Evolutionary conservation across 2,113 vertebrate genomes (phyloP), one percentile per base, ranked within the genome.

Genomic region (Salvelinus fontinalis): DNA sequence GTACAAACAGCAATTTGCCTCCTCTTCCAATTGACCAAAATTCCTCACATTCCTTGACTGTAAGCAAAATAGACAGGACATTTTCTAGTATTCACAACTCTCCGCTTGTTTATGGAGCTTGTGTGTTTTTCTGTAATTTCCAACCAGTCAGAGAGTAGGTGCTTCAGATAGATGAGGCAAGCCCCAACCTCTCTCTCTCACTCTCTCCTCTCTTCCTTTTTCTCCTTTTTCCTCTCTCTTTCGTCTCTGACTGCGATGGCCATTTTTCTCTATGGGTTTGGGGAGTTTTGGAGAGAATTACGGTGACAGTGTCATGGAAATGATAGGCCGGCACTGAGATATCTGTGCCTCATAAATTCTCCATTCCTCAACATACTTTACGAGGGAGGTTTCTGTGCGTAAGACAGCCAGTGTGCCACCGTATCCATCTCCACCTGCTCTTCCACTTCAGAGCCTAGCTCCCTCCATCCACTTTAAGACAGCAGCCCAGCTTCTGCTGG

Each of bases 261-360:
- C 80, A 64, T 73, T 81, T 90, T 88, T 89, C 85, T 91, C 84
- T 86, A 73, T 83, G 60, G 85, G 88, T 89, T 85, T 86, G 71
- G 85, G 89, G 88, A 89, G 84, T 91, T 92, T 83, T 81, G 83
- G 83, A 82, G 87, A 93, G 93, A 93, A 88, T 93, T 92, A 92
- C 86, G 74, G 86, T 83, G 93, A 93, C 93, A 90, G 88, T 84
- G 85, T 81, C 84, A 70, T 88, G 89, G 84, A 88, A 90, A 92
- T 93, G 92, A 93, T 92, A 85, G 92, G 91, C 91, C 86, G 79
- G 88, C 86, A 81, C 76, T 91, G 93, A 89, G 85, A 91, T 89
- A 88, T 90, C 89, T 88, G 86, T 86, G 89, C 87, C 91, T 90
- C 92, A 88, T 94, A 92, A 94, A 93, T 93, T 89, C 89, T 83